These are phyloP conservation scores for Tenualosa thibaudeaui DNA, from an alignment of 2,797 vertebrate species.

Conservation along the genomic window DNA sequence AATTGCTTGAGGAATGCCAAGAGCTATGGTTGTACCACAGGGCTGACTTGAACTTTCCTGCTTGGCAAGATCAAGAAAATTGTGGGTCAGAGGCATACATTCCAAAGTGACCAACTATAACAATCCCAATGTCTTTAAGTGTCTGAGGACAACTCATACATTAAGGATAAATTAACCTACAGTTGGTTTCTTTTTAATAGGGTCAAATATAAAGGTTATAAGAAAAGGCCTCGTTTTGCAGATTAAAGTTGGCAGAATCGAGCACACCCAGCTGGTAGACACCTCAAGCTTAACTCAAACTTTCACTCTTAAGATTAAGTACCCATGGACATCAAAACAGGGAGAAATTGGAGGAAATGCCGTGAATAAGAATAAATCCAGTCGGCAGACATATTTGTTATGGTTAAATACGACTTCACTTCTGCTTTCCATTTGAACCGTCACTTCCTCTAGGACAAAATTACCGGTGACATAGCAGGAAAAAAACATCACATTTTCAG, in stretches of 20 bases:
- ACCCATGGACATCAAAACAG: neutral
- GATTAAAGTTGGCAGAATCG: neutral
- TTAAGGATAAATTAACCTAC: neutral
- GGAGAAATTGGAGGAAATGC: neutral
- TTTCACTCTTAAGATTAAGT: neutral
- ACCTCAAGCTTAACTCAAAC: neutral
- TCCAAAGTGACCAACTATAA: neutral
- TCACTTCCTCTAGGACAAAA: slow-evolving; percentile 27
- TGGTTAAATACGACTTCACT: slow-evolving; percentile 26
- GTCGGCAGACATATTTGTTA: slow-evolving; percentile 19
- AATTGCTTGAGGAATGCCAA: neutral
- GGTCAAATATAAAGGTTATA: neutral
- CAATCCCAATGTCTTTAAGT: neutral
- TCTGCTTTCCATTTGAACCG: slow-evolving; percentile 25
- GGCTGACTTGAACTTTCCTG: neutral
- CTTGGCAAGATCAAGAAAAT: neutral
- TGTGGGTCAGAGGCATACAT: neutral
- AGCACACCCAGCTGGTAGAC: neutral
- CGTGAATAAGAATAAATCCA: neutral
- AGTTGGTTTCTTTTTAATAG: neutral
- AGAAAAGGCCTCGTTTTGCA: neutral
- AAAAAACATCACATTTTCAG: neutral
- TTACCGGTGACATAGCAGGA: slow-evolving; percentile 24
- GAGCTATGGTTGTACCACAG: neutral
- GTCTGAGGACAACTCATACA: neutral